Evolutionary conservation across 2,797 vertebrate species (phyloP).

Genomic region (Lophotriccus pileatus): DNA sequence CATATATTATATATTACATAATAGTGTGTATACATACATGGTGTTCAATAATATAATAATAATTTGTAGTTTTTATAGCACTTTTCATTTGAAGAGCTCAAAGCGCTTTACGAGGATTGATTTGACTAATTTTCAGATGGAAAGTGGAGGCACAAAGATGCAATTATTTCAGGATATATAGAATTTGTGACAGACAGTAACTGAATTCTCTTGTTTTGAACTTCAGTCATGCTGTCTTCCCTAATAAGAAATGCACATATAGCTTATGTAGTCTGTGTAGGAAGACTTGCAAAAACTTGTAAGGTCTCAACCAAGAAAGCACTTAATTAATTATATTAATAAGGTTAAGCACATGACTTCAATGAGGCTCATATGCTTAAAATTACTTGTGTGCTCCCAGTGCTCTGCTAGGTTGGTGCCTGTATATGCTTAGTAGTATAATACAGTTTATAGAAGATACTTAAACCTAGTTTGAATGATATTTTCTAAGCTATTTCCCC

Average conservation of each 20-base stretch:
- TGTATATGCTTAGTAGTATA: not conserved
- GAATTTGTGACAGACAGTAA: not conserved
- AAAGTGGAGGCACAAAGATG: slow-evolving; percentile 21
- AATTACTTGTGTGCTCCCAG: slow-evolving; percentile 17
- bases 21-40: slow-evolving; percentile 81
- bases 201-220: not conserved
- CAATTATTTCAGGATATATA: not conserved
- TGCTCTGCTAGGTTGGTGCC: slow-evolving; percentile 13
- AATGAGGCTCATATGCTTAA: slow-evolving; percentile 18
- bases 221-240: not conserved
- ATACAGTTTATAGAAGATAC: slow-evolving; percentile 20
- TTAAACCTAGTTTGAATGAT: slow-evolving; percentile 19
- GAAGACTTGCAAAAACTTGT: slow-evolving; percentile 67
- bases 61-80: slow-evolving; percentile 63
- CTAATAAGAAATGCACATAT: not conserved
- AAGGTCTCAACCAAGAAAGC: slow-evolving; percentile 19
- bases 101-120: slow-evolving; percentile 35
- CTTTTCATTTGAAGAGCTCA: slow-evolving; percentile 57
- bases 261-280: not conserved
- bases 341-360: slow-evolving; percentile 22
- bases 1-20: slow-evolving; percentile 84
- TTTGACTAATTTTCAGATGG: slow-evolving; percentile 27
- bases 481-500: slow-evolving; percentile 26
- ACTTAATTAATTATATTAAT: not conserved
- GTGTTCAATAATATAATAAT: slow-evolving; percentile 73